phyloP scores from a whole-genome alignment of 1,140 invertebrate species.

The Drosophila mojavensis region DNA sequence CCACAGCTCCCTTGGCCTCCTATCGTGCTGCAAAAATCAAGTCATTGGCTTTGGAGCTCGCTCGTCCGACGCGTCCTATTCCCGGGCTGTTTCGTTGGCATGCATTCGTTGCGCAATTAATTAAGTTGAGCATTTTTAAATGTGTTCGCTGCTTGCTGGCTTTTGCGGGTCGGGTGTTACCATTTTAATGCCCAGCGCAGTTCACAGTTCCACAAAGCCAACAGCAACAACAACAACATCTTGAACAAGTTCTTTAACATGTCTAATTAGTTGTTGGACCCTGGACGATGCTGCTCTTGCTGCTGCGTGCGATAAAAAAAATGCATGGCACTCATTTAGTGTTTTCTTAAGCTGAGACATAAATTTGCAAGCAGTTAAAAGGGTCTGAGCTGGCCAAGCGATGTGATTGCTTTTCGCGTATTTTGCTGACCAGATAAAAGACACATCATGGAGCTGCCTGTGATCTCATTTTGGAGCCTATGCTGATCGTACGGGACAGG shows the following conservation, averaged over 20 bases:
- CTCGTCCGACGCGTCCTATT: slow-evolving; percentile 30
- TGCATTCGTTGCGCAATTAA: slow-evolving; percentile 77
- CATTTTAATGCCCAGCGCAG: slow-evolving; percentile 66
- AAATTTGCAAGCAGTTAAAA: slow-evolving; percentile 79
- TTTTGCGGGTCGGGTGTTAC: slow-evolving; percentile 65
- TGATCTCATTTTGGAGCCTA: background rate
- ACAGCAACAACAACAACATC: slow-evolving; percentile 49
- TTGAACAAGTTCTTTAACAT: slow-evolving; percentile 80
- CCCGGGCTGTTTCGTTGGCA: slow-evolving; percentile 25
- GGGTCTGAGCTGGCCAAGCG: slow-evolving; percentile 36
- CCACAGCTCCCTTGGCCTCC: slow-evolving; percentile 22
- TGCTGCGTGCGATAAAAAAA: slow-evolving; percentile 78
- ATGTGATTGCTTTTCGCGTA: slow-evolving; percentile 40
- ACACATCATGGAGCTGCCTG: background rate
- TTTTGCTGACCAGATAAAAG: slow-evolving; percentile 24
- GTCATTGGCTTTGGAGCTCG: slow-evolving; percentile 71
- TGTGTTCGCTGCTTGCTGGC: slow-evolving; percentile 66
- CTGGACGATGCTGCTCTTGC: slow-evolving; percentile 34
- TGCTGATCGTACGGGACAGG: background rate
- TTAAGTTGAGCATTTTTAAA: slow-evolving; percentile 81
- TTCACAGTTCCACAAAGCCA: slow-evolving; percentile 29
- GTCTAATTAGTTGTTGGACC: slow-evolving; percentile 80
- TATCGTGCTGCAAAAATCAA: slow-evolving; percentile 73
- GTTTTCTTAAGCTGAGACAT: slow-evolving; percentile 80
- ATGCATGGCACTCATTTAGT: slow-evolving; percentile 82